A percentile compares a stretch with the other conserved stretches of the same genome.
These are phyloP conservation scores for Ormyrus labotus DNA, from an alignment of 2,888 invertebrate genomes.

Conservation along the genomic window DNA sequence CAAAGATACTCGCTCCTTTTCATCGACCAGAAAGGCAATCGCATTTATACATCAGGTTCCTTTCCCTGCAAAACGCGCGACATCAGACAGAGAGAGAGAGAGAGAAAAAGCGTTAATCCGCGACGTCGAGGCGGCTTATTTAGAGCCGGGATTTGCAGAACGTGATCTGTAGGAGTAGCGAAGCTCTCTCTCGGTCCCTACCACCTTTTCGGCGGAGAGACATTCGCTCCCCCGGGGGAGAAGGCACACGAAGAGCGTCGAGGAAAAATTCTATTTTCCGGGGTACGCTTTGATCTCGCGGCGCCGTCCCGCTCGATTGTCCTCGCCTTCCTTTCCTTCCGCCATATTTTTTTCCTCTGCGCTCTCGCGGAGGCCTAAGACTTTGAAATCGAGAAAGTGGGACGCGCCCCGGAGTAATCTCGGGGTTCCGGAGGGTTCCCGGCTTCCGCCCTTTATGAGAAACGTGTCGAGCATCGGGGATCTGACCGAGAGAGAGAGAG, in stretches of 20 bases:
- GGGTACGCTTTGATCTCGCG: constrained; percentile 38
- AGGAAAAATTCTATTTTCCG: constrained; percentile 52
- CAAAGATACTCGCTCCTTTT: too few relatives aligned
- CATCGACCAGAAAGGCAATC: too few relatives aligned
- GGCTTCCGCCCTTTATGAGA: constrained; percentile 44
- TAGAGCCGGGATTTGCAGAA: constrained; percentile 55
- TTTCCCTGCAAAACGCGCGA: too few relatives aligned
- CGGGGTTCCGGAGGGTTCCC: background rate
- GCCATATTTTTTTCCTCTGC: constrained; percentile 4
- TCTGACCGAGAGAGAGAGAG: background rate
- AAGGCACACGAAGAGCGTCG: background rate
- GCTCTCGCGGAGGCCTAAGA: background rate
- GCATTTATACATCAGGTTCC: too few relatives aligned
- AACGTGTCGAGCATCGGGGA: constrained; percentile 53
- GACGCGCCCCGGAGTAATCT: background rate
- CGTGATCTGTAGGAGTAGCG: constrained; percentile 46
- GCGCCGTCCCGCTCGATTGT: constrained; percentile 23
- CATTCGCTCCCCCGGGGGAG: constrained; percentile 22
- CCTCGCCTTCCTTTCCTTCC: background rate
- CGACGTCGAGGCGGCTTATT: constrained; percentile 51
- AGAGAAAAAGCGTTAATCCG: constrained; percentile 23
- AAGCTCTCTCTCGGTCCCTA: constrained; percentile 12
- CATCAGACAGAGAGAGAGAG: too few relatives aligned
- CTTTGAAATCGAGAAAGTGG: constrained; percentile 33
- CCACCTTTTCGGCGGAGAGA: background rate